Percentiles rank a stretch among this genome's conserved stretches.
Evolutionary conservation across 2,113 vertebrate genomes (phyloP).

Genomic region (Bujurquina vittata): DNA sequence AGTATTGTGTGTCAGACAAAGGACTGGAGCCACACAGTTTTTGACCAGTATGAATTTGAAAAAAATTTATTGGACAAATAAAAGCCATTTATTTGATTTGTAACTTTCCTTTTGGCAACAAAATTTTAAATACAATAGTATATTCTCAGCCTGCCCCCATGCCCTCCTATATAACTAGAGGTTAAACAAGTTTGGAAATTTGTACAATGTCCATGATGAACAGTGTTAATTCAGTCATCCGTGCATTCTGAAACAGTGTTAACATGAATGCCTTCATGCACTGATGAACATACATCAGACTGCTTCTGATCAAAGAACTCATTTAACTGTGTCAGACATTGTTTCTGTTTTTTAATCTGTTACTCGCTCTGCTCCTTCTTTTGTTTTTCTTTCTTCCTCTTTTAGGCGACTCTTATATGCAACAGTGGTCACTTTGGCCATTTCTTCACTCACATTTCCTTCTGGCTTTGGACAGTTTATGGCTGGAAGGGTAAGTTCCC

Average conservation of each 20-base stretch:
- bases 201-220: neutral
- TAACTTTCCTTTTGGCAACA: neutral
- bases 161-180: neutral
- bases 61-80: neutral
- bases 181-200: neutral
- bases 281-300: neutral
- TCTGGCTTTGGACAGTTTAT: conserved; percentile 98
- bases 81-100: neutral
- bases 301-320: neutral
- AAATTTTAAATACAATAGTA: no score
- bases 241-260: neutral
- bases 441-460: conserved; percentile 93
- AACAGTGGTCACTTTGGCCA: conserved; percentile 90
- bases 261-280: neutral
- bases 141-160: neutral
- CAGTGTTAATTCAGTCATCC: neutral
- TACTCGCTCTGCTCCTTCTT: neutral
- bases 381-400: conserved; percentile 7
- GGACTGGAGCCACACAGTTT: neutral
- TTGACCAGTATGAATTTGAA: neutral
- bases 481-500: conserved; percentile 89
- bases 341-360: neutral
- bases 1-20: no score
- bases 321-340: neutral
- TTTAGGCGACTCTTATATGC: conserved; percentile 92